Conservation (phyloP, 2,797 vertebrate species). For the Pelobates cultripes region DNA sequence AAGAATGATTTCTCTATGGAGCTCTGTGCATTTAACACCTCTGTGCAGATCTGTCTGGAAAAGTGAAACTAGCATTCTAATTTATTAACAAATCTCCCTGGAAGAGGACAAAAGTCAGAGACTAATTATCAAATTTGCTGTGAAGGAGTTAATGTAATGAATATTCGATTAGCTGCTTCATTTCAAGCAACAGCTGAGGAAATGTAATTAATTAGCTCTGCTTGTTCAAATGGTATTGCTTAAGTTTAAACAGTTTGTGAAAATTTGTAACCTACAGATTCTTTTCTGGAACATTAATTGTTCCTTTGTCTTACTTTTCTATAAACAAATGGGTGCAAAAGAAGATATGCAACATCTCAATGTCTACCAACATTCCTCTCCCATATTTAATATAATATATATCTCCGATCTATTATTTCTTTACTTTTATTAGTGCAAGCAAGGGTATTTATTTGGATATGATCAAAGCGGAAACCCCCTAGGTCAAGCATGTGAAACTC, state of each 20-base stretch:
- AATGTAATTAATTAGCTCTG: neutral
- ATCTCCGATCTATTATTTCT: no score
- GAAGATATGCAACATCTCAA: no score
- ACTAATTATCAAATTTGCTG: conserved; percentile 15
- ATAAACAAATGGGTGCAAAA: no score
- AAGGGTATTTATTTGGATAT: no score
- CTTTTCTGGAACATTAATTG: no score
- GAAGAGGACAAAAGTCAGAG: neutral
- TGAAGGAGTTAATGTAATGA: conserved; percentile 37
- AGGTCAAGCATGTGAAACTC: no score
- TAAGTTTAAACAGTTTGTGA: neutral
- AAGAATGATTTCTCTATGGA: conserved; percentile 1
- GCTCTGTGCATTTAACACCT: neutral
- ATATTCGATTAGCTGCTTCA: conserved; percentile 41
- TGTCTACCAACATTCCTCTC: no score
- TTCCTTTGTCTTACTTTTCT: no score
- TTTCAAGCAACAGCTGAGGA: conserved; percentile 34
- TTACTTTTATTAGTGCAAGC: no score
- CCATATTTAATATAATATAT: no score
- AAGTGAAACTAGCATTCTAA: neutral
- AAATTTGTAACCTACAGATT: no score
- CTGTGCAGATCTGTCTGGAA: neutral
- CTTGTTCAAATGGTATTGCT: neutral
- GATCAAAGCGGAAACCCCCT: no score
- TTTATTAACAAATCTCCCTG: neutral